phyloP scores from a whole-genome alignment of 2,113 vertebrate species.

The Brachyhypopomus gauderio region DNA sequence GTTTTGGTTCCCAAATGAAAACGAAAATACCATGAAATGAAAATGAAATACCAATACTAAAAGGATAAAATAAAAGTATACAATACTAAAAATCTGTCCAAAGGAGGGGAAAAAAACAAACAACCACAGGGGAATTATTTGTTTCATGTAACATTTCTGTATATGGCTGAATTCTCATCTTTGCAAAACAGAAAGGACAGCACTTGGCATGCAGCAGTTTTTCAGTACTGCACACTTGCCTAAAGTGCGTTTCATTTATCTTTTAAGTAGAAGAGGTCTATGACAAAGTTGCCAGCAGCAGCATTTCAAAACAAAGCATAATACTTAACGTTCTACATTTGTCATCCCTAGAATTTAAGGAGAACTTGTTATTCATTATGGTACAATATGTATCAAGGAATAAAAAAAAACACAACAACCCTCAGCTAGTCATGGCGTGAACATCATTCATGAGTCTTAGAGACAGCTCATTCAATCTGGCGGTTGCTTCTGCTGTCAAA shows the following conservation, averaged over 20 bases:
- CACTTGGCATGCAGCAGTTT: not conserved
- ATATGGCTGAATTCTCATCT: not conserved
- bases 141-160: not conserved
- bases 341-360: constrained; percentile 2
- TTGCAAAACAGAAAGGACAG: not conserved
- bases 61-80: no score
- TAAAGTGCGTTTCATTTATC: constrained; percentile 6
- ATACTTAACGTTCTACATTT: constrained; percentile 10
- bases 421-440: constrained; percentile 3
- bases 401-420: no score
- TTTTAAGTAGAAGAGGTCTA: constrained; percentile 4
- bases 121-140: not conserved
- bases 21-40: constrained; percentile 22
- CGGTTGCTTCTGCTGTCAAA: constrained; percentile 91
- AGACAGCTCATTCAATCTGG: constrained; percentile 85
- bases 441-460: not conserved
- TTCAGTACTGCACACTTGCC: not conserved
- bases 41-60: constrained; percentile 1
- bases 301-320: constrained; percentile 33
- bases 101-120: not conserved
- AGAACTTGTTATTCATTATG: constrained; percentile 33
- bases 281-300: constrained; percentile 36
- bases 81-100: not conserved
- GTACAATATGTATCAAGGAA: not conserved
- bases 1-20: constrained; percentile 8